Evolutionary conservation across 2,113 vertebrate genomes (phyloP), one percentile per base, ranked within the genome.

Genomic region (Lepisosteus oculatus): DNA sequence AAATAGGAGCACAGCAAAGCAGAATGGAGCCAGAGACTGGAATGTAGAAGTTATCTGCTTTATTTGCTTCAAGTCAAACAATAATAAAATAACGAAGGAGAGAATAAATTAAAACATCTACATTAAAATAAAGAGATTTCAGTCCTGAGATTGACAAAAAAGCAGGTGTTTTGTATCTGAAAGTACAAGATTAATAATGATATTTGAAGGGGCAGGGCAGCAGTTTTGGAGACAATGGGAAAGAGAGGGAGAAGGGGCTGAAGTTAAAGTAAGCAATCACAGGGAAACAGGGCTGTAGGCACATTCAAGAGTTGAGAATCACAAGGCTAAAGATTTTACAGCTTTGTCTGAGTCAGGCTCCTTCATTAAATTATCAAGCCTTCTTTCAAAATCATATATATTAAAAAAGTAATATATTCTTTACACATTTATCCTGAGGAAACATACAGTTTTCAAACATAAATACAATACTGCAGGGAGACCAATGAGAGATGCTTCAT

Each of bases 351-450:
- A 89, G 85, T 88, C 80, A 85, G 82, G 88, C 82, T 84, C 84
- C 81, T 89, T 67, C 71, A 72, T 64, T 64, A 64, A 66, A 72
- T 59, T 45, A 72, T 61, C 55, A 61, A 72, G 44, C 70, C 64
- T 72, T 84, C 80, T 83, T 79, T 87, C 44, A 65, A 86, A 86
- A 86, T 80, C 84, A 83, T 76, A 85, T 80, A 83, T 72, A 73
- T 61, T 65, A 66, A 72, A 71, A 74, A 75, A 83, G 76, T 74
- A 81, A 80, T 70, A 77, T 83, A 83, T 83, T 84, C 76, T 87
- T 88, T 85, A 85, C 78, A 87, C 85, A 74, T 88, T 88, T 80
- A 89, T 89, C 88, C 90, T 91, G 90, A 90, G 90, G 87, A 91
- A 86, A 87, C 84, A 87, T 86, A 88, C 82, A 79, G 83, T 86